Evolutionary conservation across 2,113 vertebrate species (phyloP).

Genomic region (Nibea coibor): DNA sequence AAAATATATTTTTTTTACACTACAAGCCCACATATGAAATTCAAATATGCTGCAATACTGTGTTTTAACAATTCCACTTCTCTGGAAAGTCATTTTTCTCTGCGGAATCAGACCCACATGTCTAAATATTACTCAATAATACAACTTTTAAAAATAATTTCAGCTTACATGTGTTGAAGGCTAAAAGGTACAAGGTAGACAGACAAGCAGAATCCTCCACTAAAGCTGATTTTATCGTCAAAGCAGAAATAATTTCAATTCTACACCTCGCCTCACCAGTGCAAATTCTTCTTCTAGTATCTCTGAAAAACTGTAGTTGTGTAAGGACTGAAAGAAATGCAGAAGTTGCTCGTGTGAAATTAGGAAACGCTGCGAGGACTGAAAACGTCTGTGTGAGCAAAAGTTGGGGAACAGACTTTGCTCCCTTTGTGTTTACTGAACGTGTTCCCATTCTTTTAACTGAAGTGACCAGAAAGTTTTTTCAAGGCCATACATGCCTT

Average conservation of each 20-base stretch:
- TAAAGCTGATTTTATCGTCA: neutral
- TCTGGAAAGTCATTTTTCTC: constrained; percentile 1
- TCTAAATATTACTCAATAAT: neutral
- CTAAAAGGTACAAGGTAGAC: neutral
- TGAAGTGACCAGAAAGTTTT: neutral
- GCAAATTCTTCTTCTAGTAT: neutral
- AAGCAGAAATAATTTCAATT: neutral
- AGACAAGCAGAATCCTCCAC: neutral
- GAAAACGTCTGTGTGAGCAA: neutral
- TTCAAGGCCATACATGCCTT: too few species aligned
- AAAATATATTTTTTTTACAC: neutral
- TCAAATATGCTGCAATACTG: constrained; percentile 8
- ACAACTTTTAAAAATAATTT: neutral
- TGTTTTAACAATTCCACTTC: neutral
- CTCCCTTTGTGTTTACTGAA: constrained; percentile 27
- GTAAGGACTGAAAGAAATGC: neutral
- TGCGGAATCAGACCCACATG: neutral
- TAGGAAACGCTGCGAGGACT: neutral
- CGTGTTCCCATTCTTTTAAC: neutral
- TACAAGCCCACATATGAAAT: neutral
- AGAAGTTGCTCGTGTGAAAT: neutral
- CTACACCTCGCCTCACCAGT: neutral
- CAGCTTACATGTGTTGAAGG: neutral
- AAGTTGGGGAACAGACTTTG: constrained; percentile 29
- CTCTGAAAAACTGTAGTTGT: constrained; percentile 17